Evolutionary conservation across 35 echinoderm and acorn worm species (phyloP).

Genomic region (Ophiothrix spiculata): DNA sequence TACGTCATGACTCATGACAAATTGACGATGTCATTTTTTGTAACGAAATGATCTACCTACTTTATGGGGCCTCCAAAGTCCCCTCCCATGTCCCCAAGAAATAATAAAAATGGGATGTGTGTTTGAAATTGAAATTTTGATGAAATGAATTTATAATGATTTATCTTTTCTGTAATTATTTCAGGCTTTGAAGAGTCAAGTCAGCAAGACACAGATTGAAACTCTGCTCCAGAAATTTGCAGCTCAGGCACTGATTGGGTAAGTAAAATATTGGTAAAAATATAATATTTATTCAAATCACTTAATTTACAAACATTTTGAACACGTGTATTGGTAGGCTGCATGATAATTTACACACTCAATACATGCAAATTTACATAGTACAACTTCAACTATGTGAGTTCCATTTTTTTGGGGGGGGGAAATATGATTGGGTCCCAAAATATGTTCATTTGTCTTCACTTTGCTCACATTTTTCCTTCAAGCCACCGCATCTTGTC

Average conservation of each 20-base stretch:
- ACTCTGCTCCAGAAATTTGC: constrained; percentile 44
- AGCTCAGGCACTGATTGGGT: constrained; percentile 52
- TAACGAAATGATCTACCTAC: neutral
- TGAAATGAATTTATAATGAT: neutral
- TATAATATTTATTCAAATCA: too few relatives aligned
- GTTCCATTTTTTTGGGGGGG: too few relatives aligned
- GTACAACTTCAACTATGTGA: too few relatives aligned
- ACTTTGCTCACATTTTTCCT: too few relatives aligned
- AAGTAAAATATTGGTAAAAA: neutral
- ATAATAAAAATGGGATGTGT: neutral
- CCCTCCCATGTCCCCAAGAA: neutral
- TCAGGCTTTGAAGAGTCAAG: constrained; percentile 24
- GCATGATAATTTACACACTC: too few relatives aligned
- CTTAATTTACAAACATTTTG: too few relatives aligned
- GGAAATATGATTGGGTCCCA: too few relatives aligned
- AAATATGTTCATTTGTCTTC: too few relatives aligned
- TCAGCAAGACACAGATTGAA: constrained; percentile 11
- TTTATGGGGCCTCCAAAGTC: neutral
- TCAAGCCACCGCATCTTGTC: too few relatives aligned
- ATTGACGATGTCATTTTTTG: neutral
- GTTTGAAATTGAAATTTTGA: too few relatives aligned
- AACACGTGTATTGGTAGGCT: too few relatives aligned
- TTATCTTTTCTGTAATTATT: neutral
- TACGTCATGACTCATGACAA: neutral
- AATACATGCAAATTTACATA: too few relatives aligned